Evolutionary conservation across 2,888 invertebrate genomes (phyloP), one percentile per base, ranked within the genome.

Genomic region (Cheilosia variabilis): DNA sequence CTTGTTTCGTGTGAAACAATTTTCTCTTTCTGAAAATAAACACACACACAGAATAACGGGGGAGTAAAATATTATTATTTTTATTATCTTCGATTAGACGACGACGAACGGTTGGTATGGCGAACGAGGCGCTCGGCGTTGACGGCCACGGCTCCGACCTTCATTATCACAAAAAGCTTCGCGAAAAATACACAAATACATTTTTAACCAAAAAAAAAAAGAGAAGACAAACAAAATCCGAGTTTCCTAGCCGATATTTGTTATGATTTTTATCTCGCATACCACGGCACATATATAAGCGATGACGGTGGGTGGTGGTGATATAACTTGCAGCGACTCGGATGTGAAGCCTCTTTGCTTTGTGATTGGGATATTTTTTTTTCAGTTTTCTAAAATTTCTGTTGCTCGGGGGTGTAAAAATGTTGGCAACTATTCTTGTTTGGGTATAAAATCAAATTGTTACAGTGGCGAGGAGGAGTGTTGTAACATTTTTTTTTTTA

Each of bases 1-100:
- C 60, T 80, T 73, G 66, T 31, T 73, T 79, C 43, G 17, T 37
- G 37, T 71, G 50, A 19, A 41, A 52, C 15, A 52, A 37, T 31
- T 66, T 41, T 52, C 52, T 77, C 34, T 50, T 50, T 55, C 84
- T 84, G 84, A 69, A 84, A 84, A 84, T 79, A 79, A 84, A 84
- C 75, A 79, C 69, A 65, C 27, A 27, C 31, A 31, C 31, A 31
- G 31, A 31, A 10, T 41, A 69, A 53, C 6, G 31, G 45, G 47
- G 15, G 57, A 83, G 52, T 52, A 19, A 24, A 43, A 43, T 66
- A 62, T 73, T 68, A 69, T 62, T 66, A 43, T 19, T 73, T 31
- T 73, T 78, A 75, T 71, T 80, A 71, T 84, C 66, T 69, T 50
- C 55, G 65, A 84, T 79, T 71, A 75, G 69, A 68, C 66, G 19